phyloP scores from a whole-genome alignment of 1,140 invertebrate species.

The Brachionus rotundiformis region DNA sequence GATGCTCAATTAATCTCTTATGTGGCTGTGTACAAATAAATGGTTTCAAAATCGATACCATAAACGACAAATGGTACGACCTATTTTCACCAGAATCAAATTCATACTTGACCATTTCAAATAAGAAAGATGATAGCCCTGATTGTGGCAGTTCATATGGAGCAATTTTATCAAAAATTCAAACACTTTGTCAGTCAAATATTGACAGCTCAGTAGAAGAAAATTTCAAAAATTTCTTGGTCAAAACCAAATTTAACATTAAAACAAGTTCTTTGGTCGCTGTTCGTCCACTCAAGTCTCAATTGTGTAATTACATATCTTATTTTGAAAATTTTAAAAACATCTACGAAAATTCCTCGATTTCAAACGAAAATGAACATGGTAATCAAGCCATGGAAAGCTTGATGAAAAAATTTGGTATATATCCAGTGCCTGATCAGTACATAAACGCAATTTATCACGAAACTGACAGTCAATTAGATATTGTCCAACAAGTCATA shows the following conservation, averaged over 20 bases:
- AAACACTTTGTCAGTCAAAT: not conserved
- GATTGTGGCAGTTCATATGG: not conserved
- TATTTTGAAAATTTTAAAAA: constrained; percentile 39
- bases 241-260: not conserved
- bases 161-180: not conserved
- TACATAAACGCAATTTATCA: not conserved
- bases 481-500: not conserved
- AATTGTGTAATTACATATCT: constrained; percentile 34
- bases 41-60: not conserved
- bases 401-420: not conserved
- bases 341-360: constrained; percentile 7
- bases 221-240: not conserved
- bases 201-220: not conserved
- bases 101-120: not conserved
- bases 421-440: not conserved
- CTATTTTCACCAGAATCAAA: constrained; percentile 45
- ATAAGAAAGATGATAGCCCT: not conserved
- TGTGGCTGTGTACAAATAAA: constrained; percentile 28
- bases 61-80: not conserved
- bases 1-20: not conserved
- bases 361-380: no score
- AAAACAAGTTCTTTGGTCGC: not conserved
- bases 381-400: not conserved
- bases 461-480: constrained; percentile 5
- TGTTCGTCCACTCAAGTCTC: constrained; percentile 26